Conservation (phyloP, 2,113 vertebrate genomes). For the Arizona elegans region DNA sequence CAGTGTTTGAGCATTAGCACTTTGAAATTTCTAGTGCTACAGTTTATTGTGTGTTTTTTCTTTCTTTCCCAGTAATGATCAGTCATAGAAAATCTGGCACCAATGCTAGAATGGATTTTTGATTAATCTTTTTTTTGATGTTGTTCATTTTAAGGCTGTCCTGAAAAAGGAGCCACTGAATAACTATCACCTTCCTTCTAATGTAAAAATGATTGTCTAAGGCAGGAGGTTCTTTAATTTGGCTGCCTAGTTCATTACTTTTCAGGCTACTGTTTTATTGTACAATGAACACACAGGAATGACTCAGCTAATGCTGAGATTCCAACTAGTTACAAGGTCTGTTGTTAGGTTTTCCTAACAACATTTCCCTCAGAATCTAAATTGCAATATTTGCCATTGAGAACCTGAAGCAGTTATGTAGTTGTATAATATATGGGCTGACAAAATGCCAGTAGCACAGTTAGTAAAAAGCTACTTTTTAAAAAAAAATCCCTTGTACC, state of each 20-base stretch:
- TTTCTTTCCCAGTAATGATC: background rate
- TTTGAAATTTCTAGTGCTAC: background rate
- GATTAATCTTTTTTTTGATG: constrained; percentile 6
- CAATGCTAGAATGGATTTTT: background rate
- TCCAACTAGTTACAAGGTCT: background rate
- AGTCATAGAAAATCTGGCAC: background rate
- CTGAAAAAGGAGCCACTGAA: background rate
- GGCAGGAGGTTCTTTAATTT: background rate
- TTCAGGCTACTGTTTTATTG: background rate
- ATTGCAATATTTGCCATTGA: background rate
- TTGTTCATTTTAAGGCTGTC: background rate
- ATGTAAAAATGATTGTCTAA: background rate
- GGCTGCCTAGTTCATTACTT: background rate
- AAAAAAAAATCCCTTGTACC: background rate
- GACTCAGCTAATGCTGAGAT: background rate
- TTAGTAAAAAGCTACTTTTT: background rate
- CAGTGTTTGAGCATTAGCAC: background rate
- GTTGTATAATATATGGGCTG: background rate
- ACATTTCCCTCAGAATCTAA: background rate
- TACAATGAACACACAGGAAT: background rate
- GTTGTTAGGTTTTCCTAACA: background rate
- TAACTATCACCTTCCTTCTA: background rate
- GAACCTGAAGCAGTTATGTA: background rate
- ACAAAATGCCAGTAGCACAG: background rate
- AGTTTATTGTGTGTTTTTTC: too few species aligned